phyloP scores from a whole-genome alignment of 92 coral and sea anemone genomes.

The Porites cylindrica region DNA sequence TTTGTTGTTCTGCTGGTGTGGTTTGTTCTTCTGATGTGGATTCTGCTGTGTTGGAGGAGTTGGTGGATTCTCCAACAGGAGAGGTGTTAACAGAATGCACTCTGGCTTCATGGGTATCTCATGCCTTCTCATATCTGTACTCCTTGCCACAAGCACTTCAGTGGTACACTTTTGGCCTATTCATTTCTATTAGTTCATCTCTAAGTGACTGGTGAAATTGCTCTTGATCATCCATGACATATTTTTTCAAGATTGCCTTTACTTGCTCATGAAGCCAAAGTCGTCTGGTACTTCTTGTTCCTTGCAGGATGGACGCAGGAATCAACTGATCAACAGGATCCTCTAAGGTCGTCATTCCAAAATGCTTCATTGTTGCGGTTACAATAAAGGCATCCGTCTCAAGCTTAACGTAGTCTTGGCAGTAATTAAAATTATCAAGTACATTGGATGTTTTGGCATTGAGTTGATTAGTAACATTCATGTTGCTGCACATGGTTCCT shows the following conservation, averaged over 20 bases:
- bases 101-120: conserved; percentile 47
- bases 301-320: conserved; percentile 42
- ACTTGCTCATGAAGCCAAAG: conserved; percentile 67
- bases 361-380: conserved; percentile 60
- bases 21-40: background rate
- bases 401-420: conserved; percentile 63
- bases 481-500: conserved; percentile 65
- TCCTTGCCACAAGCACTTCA: conserved; percentile 59
- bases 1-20: no score
- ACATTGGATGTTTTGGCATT: conserved; percentile 78
- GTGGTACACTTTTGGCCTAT: conserved; percentile 5
- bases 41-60: background rate
- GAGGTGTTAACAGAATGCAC: conserved; percentile 33
- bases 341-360: conserved; percentile 47
- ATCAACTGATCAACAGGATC: conserved; percentile 33
- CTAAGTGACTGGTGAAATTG: background rate
- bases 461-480: conserved; percentile 58
- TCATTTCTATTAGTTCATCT: conserved; percentile 2
- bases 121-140: conserved; percentile 52
- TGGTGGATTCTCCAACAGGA: background rate
- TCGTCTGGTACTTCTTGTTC: conserved; percentile 12
- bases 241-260: conserved; percentile 37
- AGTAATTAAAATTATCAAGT: conserved; percentile 64
- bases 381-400: conserved; percentile 68
- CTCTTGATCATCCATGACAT: conserved; percentile 52